Conservation (phyloP, 2,113 vertebrate species). For the Plecotus auritus region DNA sequence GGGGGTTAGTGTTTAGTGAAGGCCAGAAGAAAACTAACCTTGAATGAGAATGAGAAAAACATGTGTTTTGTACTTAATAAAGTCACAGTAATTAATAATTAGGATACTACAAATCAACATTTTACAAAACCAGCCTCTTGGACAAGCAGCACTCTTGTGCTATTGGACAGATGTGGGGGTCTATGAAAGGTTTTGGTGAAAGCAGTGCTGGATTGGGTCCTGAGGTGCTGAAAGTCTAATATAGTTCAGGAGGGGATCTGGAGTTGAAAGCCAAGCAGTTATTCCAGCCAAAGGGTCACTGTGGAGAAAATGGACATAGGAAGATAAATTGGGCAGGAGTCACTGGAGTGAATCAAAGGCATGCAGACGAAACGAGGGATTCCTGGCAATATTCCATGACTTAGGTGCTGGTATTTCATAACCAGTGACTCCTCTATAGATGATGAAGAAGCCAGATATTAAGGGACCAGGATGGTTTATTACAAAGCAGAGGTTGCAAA, state of each 20-base stretch:
- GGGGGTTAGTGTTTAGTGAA: neutral
- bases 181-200: neutral
- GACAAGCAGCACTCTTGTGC: neutral
- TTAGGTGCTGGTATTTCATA: neutral
- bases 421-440: neutral
- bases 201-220: neutral
- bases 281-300: neutral
- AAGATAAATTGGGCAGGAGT: neutral
- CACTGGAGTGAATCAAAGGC: neutral
- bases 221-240: neutral
- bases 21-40: neutral
- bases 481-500: neutral
- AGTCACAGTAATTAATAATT: neutral
- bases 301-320: neutral
- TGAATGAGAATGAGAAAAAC: neutral
- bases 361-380: rapidly evolving
- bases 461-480: neutral
- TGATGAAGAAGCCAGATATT: neutral
- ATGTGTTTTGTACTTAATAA: neutral
- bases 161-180: neutral
- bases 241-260: neutral
- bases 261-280: neutral
- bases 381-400: neutral
- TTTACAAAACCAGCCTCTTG: neutral
- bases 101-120: neutral